Conservation (phyloP, 1,140 invertebrate genomes). For the Lanistes nyassanus region DNA sequence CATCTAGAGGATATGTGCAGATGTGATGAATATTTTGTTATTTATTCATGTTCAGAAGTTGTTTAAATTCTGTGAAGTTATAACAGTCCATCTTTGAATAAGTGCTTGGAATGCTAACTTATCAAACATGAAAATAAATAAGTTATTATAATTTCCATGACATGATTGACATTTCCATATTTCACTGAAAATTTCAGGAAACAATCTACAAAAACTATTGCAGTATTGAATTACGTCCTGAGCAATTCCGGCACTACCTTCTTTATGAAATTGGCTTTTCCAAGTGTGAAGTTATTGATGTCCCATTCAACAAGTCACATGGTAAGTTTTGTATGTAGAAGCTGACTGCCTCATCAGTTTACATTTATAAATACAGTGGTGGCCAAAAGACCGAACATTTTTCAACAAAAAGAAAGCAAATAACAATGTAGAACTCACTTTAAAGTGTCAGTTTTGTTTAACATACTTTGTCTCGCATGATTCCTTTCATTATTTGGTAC, state of each 20-base stretch:
- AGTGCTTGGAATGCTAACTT: background rate
- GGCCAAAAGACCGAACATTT: too few species aligned
- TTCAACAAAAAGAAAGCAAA: too few species aligned
- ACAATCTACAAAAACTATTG: constrained; percentile 87
- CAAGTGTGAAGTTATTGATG: constrained; percentile 85
- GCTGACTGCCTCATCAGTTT: background rate
- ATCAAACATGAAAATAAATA: background rate
- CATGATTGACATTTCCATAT: too few species aligned
- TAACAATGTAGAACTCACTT: too few species aligned
- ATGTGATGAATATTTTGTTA: too few species aligned
- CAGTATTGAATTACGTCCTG: constrained; percentile 86
- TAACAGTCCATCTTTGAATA: background rate
- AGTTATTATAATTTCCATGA: background rate
- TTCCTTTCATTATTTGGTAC: too few species aligned
- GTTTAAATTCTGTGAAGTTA: background rate
- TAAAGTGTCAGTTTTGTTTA: too few species aligned
- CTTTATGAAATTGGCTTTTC: constrained; percentile 89
- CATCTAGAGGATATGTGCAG: background rate
- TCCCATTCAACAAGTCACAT: constrained; percentile 85
- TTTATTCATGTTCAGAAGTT: background rate
- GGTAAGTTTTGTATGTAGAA: constrained; percentile 64
- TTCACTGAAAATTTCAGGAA: too few species aligned
- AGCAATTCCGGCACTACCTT: constrained; percentile 90
- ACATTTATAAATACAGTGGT: too few species aligned
- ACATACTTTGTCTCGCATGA: too few species aligned